Evolutionary conservation across 2,113 vertebrate species (phyloP), one percentile per base, ranked within the genome.

Genomic region (Cheilinus undulatus): DNA sequence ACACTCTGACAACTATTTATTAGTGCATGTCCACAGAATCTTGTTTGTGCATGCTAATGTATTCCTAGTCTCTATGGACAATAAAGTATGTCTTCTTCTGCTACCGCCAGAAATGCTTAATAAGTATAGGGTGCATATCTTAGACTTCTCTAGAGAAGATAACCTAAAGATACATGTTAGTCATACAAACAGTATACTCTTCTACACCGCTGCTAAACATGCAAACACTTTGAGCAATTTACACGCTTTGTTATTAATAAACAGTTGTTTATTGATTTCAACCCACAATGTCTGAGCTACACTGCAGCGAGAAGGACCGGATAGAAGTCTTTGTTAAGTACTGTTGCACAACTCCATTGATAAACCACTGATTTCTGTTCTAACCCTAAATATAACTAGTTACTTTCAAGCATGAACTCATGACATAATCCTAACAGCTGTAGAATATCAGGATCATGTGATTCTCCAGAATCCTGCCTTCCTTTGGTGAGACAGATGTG

Each of bases 261-360:
- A 70, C 68, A 58, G 68, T 86, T 78, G 63, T 78, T 60, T 56
- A 68, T 81, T 73, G 65, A 83, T 85, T 79, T 28, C 17, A 23
- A 59, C 38, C 53, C 63, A 11, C 62, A 75, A 19, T 51, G 56
- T 73, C 70, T 65, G 63, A 54, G 49, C 58, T 78, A 23, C 51
- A 71, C 19, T 60, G 24, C 45, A 48, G 48, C n/a, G 26, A 63
- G 19, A 23, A 11, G 34, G 68, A 78, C 43, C 84, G 84, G 63
- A 84, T 69, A 63, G 82, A 81, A 11, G 3, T 34, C 42, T 45
- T 54, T 70, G 56, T 61, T 62, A 51, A 49, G 22, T 28, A 11
- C 14, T 30, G 58, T 9, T 50, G 40, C 43, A 58, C 69, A 12
- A 13, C 26, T 32, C 23, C 30, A 54, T 14, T 78, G 70, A 76